phyloP scores from a whole-genome alignment of 2,888 invertebrate genomes.

The Encarsia formosa region DNA sequence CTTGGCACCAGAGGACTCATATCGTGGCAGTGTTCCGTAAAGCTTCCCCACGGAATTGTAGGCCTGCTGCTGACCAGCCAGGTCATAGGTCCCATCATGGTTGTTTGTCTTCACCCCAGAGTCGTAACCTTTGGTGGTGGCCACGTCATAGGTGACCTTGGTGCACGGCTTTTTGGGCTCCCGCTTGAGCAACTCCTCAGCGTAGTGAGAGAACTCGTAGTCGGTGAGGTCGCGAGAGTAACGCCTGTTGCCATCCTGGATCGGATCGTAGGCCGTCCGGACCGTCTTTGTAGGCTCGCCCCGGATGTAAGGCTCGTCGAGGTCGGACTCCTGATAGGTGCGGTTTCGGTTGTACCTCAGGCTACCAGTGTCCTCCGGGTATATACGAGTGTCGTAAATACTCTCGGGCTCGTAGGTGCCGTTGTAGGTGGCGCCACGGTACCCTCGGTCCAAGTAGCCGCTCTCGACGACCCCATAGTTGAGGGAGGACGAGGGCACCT shows the following conservation, averaged over 20 bases:
- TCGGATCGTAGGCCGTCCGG: slow-evolving; percentile 29
- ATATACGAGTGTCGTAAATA: slow-evolving; percentile 43
- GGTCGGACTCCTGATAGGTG: slow-evolving; percentile 46
- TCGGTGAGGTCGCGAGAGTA: slow-evolving; percentile 46
- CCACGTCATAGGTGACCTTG: slow-evolving; percentile 40
- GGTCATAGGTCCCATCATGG: slow-evolving; percentile 45
- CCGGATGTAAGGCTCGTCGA: slow-evolving; percentile 45
- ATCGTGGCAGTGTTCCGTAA: slow-evolving; percentile 48
- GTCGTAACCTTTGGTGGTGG: slow-evolving; percentile 44
- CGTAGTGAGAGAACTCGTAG: slow-evolving; percentile 46
- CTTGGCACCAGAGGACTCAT: slow-evolving; percentile 33
- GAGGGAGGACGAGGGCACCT: slow-evolving; percentile 20
- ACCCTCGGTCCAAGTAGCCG: slow-evolving; percentile 27
- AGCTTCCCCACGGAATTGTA: slow-evolving; percentile 43
- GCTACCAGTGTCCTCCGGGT: slow-evolving; percentile 42
- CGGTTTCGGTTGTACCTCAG: slow-evolving; percentile 40
- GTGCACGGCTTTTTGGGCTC: slow-evolving; percentile 44
- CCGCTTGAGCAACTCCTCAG: slow-evolving; percentile 46
- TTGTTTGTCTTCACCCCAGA: slow-evolving; percentile 48
- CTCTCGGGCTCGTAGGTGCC: slow-evolving; percentile 41
- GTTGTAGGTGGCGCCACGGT: slow-evolving; percentile 11
- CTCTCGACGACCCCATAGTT: slow-evolving; percentile 25
- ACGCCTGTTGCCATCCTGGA: slow-evolving; percentile 38
- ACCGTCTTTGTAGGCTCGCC: slow-evolving; percentile 39
- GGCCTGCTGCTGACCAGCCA: slow-evolving; percentile 39